Base-by-base conservation (phyloP, 1,140 invertebrate species). In the Leptinotarsa undecemlineata region DNA sequence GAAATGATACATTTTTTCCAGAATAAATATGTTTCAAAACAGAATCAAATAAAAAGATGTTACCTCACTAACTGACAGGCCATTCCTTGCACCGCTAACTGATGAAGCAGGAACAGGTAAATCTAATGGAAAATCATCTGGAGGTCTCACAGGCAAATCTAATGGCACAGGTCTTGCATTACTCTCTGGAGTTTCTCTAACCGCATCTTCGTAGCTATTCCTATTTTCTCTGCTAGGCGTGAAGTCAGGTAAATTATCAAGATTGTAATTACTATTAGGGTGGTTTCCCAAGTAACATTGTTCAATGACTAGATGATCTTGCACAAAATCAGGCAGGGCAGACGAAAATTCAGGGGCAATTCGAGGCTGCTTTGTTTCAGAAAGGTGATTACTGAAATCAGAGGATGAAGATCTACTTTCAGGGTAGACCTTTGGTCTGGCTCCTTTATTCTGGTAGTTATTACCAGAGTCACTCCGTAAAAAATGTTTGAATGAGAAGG, bases 401-500 rank as follows among this genome's bases (percentile, higher is more conserved):
- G 81, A 51, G 62, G 81, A 79, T 60, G 78, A 75, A 64, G 82
- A 79, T 57, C 74, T 82, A 75, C 78, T 79, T 76, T 83, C 81
- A 4, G 84, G 79, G 77, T 88, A 89, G 5, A 89, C 83, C 80
- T 90, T 90, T 13, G 89, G 89, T 77, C 88, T 84, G 3, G 89
- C 88, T 33, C 89, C 89, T 61, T 86, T 83, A 74, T 84, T 85
- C n/a, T 86, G 85, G 80, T 88, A 87, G 79, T 84, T 87, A 20
- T 57, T 47, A 77, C 67, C 78, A 15, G 79, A 70, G 76, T 89
- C 90, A 72, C 88, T 85, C 77, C 91, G 90, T 77, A 94, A 82
- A 82, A 94, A 94, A 82, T 94, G 93, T 82, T 93, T 92, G 81
- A 95, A 94, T 51, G 93, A 94, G 84, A 95, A 93, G 3, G 91